Evolutionary conservation across 2,888 invertebrate species (phyloP).

Genomic region (Synanthedon andrenaeformis): DNA sequence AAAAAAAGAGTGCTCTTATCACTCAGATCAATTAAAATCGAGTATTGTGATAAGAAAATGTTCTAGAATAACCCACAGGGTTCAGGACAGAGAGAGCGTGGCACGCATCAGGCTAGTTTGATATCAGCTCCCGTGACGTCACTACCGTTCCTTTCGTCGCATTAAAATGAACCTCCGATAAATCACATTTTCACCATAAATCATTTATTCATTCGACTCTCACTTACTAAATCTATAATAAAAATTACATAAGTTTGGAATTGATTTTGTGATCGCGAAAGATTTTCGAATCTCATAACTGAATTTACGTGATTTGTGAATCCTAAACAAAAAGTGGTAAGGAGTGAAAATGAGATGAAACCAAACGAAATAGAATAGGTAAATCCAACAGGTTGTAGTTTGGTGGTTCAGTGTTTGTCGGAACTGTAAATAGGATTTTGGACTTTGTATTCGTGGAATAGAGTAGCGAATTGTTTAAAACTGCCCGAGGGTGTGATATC

Average conservation of each 20-base stretch:
- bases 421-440: slow-evolving; percentile 33
- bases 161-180: slow-evolving; percentile 27
- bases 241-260: slow-evolving; percentile 7
- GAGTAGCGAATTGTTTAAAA: slow-evolving; percentile 42
- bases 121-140: slow-evolving; percentile 62
- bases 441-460: slow-evolving; percentile 37
- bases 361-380: background rate
- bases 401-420: slow-evolving; percentile 21
- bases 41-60: background rate
- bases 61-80: slow-evolving; percentile 48
- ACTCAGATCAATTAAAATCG: background rate
- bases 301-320: too few species aligned
- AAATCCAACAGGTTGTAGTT: slow-evolving; percentile 55
- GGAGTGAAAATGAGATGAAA: background rate
- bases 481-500: slow-evolving; percentile 41
- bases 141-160: slow-evolving; percentile 37
- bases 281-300: too few species aligned
- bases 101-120: slow-evolving; percentile 67
- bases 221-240: too few species aligned
- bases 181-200: slow-evolving; percentile 8
- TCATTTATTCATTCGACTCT: background rate
- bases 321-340: too few species aligned
- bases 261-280: background rate
- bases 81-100: slow-evolving; percentile 54
- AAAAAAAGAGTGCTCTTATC: slow-evolving; percentile 8